A percentile compares a stretch with the other conserved stretches of the same genome.
These are phyloP conservation scores for Pyralis farinalis DNA, from an alignment of 2,888 invertebrate species.

Conservation along the genomic window DNA sequence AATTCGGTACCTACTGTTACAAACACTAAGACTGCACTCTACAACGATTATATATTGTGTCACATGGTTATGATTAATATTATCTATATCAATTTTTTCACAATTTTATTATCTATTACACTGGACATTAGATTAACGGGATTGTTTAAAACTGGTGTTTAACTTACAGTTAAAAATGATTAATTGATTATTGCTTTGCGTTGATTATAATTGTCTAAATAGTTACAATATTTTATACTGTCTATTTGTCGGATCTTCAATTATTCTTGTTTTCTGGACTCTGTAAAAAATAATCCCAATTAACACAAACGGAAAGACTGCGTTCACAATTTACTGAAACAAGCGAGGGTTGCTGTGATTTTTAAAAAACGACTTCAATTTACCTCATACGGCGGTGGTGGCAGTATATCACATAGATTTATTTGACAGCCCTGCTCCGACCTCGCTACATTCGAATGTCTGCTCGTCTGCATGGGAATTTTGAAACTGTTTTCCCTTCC, in stretches of 20 bases:
- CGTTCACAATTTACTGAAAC: slow-evolving; percentile 28
- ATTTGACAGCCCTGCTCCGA: slow-evolving; percentile 79
- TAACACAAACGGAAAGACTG: slow-evolving; percentile 21
- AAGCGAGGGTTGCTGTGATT: slow-evolving; percentile 28
- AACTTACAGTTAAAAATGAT: slow-evolving; percentile 31
- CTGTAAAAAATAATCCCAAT: slow-evolving; percentile 45
- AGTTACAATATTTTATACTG: slow-evolving; percentile 26
- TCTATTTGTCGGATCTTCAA: slow-evolving; percentile 24
- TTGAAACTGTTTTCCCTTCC: slow-evolving; percentile 78
- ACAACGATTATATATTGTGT: slow-evolving; percentile 33
- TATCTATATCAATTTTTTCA: slow-evolving; percentile 25
- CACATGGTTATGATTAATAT: slow-evolving; percentile 26
- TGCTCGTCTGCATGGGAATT: slow-evolving; percentile 71
- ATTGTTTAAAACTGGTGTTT: slow-evolving; percentile 24
- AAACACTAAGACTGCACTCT: slow-evolving; percentile 50
- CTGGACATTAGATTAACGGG: slow-evolving; percentile 15
- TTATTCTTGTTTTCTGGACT: slow-evolving; percentile 66
- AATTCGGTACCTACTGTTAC: slow-evolving; percentile 50
- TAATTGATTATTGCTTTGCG: slow-evolving; percentile 54
- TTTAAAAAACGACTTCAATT: slow-evolving; percentile 53
- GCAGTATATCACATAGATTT: slow-evolving; percentile 85
- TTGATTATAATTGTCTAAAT: slow-evolving; percentile 22
- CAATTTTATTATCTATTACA: slow-evolving; percentile 21
- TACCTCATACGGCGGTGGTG: slow-evolving; percentile 83
- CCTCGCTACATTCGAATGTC: slow-evolving; percentile 71